Base-by-base conservation (phyloP, 2,113 vertebrate genomes). In the Colistium nudipinnis region DNA sequence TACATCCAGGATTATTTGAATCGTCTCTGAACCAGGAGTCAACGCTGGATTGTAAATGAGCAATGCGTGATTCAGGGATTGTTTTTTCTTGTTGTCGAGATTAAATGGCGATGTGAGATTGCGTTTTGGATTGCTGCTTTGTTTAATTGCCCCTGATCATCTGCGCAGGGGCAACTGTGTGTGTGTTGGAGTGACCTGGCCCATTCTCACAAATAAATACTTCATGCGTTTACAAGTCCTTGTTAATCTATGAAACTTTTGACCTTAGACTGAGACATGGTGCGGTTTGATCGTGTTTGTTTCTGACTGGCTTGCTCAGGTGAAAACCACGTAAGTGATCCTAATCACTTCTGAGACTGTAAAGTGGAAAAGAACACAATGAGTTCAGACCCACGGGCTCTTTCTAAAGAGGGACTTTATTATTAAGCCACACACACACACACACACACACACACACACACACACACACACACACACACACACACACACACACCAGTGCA, bases 331-430 rank as follows among this genome's bases (percentile, higher is more conserved):
- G 45, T 35, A 74, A 49, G 63, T 66, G 63, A 63, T 67, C 33
- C 64, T 63, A 63, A 74, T 80, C 66, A 78, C 16, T 36, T 53
- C 49, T 1, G 44, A 74, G 53, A 71, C 57, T 77, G 35, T 56
- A 35, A 68, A 65, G 62, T 64, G 53, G 76, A 70, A 74, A 63
- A 66, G 48, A 74, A 51, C 69, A 52, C 77, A 54, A 80, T 79
- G 60, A 62, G 53, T 45, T 56, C 53, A 68, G 70, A 75, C 51
- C 70, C 62, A 13, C 43, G 6, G 66, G 70, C 67, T 69, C 25
- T 57, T 14, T 52, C 48, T 51, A 61, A 74, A 70, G 48, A 56
- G 48, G 57, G n/a, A 16, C 36, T 57, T 62, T 43, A 57, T 43
- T 47, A 52, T 43, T 30, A 19, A 38, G 13, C 20, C 33, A 56